Evolutionary conservation across 2,113 vertebrate species (phyloP).

Genomic region (Pterophyllum scalare): DNA sequence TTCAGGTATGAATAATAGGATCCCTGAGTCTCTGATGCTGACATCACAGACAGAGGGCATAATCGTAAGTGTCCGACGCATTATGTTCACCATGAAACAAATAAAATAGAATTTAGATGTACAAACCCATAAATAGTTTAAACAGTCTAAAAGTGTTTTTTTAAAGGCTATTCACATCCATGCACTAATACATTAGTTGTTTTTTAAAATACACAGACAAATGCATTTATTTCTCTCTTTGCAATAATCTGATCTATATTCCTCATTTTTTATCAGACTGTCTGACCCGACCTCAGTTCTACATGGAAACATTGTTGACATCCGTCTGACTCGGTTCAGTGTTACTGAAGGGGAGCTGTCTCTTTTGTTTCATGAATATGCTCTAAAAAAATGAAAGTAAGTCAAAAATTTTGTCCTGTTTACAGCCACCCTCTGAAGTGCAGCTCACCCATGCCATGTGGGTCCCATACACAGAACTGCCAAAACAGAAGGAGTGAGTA

Average conservation of each 20-base stretch:
- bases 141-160: too few relatives aligned
- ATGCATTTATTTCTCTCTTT: background rate
- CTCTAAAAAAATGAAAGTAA: background rate
- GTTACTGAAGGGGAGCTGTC: background rate
- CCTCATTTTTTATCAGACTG: background rate
- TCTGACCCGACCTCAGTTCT: background rate
- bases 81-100: background rate
- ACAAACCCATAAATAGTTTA: background rate
- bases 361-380: background rate
- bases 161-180: background rate
- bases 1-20: background rate
- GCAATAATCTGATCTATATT: background rate
- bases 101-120: background rate
- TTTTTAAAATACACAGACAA: background rate
- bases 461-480: background rate
- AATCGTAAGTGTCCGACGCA: background rate
- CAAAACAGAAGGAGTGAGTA: constrained; percentile 28
- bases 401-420: background rate
- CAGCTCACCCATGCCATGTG: constrained; percentile 21
- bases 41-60: background rate
- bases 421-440: background rate
- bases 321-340: too few relatives aligned
- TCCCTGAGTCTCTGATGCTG: background rate
- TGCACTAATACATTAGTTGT: background rate
- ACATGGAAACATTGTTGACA: background rate